These are phyloP conservation scores for Chionodraco myersi DNA, from an alignment of 2,113 vertebrate genomes.

Conservation along the genomic window DNA sequence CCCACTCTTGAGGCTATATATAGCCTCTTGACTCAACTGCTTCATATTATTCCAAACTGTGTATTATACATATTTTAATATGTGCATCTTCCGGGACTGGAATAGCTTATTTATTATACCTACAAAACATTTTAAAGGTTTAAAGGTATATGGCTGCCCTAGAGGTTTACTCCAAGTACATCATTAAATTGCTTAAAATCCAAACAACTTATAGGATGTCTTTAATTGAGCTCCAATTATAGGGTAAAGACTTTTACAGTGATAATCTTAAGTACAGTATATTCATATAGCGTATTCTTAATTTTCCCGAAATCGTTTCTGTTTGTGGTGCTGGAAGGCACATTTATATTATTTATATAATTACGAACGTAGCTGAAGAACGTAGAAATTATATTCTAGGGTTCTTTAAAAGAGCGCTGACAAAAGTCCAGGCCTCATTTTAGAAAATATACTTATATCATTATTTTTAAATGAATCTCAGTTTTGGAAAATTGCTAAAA, in stretches of 20 bases:
- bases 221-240: constrained; percentile 1
- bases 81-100: background rate
- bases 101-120: constrained; percentile 5
- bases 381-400: background rate
- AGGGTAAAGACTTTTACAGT: background rate
- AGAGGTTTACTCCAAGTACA: background rate
- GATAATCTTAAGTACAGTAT: background rate
- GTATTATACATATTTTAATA: constrained; percentile 37
- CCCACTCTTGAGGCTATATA: constrained; percentile 50
- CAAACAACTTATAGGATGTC: background rate
- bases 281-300: background rate
- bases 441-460: background rate
- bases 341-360: too few relatives aligned
- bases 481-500: background rate
- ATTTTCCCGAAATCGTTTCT: background rate
- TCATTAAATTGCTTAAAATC: too few relatives aligned
- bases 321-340: background rate
- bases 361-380: background rate
- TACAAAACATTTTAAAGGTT: constrained; percentile 1
- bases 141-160: background rate
- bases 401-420: background rate
- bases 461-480: background rate
- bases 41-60: constrained; percentile 1
- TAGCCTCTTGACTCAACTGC: constrained; percentile 30
- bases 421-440: background rate